Conservation (phyloP, 2,113 vertebrate species). For the Paramormyrops kingsleyae region DNA sequence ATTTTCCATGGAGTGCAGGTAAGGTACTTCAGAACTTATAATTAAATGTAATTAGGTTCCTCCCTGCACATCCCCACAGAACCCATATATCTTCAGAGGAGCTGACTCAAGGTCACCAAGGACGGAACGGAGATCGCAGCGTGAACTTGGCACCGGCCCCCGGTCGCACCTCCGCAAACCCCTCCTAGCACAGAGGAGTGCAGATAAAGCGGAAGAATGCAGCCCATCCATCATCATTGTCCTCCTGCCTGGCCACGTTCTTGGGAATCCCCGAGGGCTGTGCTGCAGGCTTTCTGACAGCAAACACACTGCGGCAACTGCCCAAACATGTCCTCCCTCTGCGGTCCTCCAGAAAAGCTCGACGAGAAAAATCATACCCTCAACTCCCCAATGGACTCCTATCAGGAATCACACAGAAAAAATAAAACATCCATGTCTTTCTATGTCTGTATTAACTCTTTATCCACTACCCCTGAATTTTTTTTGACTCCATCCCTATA, state of each 20-base stretch:
- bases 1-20: not conserved
- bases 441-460: not conserved
- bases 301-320: constrained; percentile 8
- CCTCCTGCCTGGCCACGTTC: constrained; percentile 3
- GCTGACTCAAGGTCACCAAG: not conserved
- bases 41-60: not conserved
- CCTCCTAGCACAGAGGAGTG: not conserved
- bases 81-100: not conserved
- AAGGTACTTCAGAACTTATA: not conserved
- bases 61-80: not conserved
- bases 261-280: not conserved
- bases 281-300: constrained; percentile 3
- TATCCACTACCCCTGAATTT: not conserved
- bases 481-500: not conserved
- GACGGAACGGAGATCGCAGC: not conserved
- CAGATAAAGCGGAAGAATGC: not conserved
- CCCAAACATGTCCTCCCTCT: not conserved
- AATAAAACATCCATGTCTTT: too few relatives aligned
- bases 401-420: not conserved
- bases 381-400: not conserved
- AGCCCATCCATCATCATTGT: constrained; percentile 18
- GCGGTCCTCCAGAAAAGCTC: not conserved
- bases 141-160: not conserved
- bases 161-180: too few relatives aligned
- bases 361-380: not conserved